Evolutionary conservation across 1,140 invertebrate species (phyloP).

Genomic region (Neodiprion lecontei): DNA sequence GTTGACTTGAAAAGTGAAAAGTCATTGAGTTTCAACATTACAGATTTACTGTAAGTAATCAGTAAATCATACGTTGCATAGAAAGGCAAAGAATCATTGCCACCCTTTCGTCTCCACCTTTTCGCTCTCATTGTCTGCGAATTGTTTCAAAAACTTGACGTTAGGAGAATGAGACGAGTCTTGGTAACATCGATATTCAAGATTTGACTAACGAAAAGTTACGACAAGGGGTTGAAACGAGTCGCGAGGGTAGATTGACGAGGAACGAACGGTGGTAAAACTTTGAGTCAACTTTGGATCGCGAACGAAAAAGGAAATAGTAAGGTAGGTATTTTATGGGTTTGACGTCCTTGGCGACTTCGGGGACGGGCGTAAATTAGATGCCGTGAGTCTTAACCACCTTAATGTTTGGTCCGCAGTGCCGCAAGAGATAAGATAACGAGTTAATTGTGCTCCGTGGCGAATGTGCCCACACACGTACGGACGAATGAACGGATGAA

Average conservation of each 20-base stretch:
- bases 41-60: no score
- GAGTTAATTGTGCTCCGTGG: slow-evolving; percentile 63
- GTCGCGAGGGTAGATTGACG: not conserved
- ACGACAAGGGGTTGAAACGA: no score
- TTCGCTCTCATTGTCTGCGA: slow-evolving; percentile 25
- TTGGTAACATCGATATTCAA: no score
- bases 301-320: not conserved
- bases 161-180: no score
- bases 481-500: not conserved
- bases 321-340: not conserved
- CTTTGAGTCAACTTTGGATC: not conserved
- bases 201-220: no score
- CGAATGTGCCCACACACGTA: slow-evolving; percentile 54
- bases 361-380: slow-evolving; percentile 53
- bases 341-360: not conserved
- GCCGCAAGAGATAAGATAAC: slow-evolving; percentile 61
- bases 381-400: slow-evolving; percentile 30
- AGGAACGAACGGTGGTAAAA: not conserved
- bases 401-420: slow-evolving; percentile 59
- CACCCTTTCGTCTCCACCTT: slow-evolving; percentile 22
- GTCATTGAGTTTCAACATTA: no score
- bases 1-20: no score
- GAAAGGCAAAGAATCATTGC: not conserved
- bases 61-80: no score
- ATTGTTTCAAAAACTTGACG: not conserved